These are phyloP conservation scores for Prinia subflava DNA, from an alignment of 2,113 vertebrate genomes.

Conservation along the genomic window DNA sequence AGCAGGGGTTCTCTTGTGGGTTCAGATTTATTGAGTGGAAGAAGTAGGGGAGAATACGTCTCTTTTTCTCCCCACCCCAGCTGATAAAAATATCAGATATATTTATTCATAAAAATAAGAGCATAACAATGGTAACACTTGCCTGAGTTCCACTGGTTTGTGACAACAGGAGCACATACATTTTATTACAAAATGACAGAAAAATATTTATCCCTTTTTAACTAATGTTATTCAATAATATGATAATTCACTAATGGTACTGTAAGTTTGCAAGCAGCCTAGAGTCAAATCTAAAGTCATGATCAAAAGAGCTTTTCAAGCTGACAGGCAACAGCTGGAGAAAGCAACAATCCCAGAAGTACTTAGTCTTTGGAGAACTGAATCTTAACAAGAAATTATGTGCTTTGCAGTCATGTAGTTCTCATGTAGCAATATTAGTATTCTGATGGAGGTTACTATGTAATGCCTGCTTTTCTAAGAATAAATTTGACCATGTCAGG, in stretches of 20 bases:
- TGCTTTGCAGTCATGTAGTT: background rate
- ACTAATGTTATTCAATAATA: background rate
- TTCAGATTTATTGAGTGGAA: background rate
- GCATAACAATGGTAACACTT: background rate
- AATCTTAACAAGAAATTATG: background rate
- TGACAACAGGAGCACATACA: accelerated
- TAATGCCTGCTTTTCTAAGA: background rate
- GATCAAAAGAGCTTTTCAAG: background rate
- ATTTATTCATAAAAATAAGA: background rate
- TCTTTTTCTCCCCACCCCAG: background rate
- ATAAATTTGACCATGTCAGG: background rate
- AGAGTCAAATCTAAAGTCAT: background rate
- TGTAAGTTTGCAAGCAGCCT: background rate
- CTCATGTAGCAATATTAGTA: background rate
- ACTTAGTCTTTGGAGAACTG: background rate
- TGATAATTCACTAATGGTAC: background rate
- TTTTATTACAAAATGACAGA: background rate
- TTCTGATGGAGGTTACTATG: background rate
- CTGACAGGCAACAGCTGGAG: background rate
- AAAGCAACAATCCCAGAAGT: background rate
- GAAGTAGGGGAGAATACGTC: background rate
- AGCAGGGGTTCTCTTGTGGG: background rate
- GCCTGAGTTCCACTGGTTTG: background rate
- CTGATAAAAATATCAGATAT: background rate
- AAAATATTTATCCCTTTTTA: background rate